These are phyloP conservation scores for Chromoteleia sp. DNA, from an alignment of 2,888 invertebrate genomes.

Conservation along the genomic window DNA sequence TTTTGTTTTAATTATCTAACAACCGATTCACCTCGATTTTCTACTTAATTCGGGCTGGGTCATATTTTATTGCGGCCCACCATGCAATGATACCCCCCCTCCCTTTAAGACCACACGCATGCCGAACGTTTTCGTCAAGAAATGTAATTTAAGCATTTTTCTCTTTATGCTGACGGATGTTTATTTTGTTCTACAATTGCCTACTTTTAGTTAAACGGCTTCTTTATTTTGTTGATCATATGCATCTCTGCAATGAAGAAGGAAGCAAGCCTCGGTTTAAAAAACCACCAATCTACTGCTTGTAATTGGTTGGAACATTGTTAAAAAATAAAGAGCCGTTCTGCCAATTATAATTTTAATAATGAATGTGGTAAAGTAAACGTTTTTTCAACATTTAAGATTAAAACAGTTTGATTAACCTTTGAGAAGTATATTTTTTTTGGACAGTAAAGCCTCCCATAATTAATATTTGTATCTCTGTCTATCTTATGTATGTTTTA, in stretches of 20 bases:
- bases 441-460: neutral
- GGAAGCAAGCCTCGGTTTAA: neutral
- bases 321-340: too few species aligned
- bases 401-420: neutral
- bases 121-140: constrained; percentile 39
- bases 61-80: constrained; percentile 42
- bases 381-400: too few species aligned
- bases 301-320: neutral
- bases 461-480: neutral
- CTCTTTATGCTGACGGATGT: neutral
- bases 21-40: neutral
- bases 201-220: neutral
- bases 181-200: too few species aligned
- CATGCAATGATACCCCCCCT: constrained; percentile 42
- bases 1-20: constrained; percentile 9
- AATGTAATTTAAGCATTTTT: neutral
- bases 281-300: constrained; percentile 5
- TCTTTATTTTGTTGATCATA: neutral
- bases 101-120: constrained; percentile 18
- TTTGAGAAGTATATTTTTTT: neutral
- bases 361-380: too few species aligned
- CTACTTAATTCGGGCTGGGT: constrained; percentile 12
- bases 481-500: neutral
- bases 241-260: neutral
- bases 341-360: too few species aligned